A percentile compares a stretch with the other conserved stretches of the same genome.
These are phyloP conservation scores for Aix galericulata DNA, from an alignment of 2,113 vertebrate genomes.

Conservation along the genomic window DNA sequence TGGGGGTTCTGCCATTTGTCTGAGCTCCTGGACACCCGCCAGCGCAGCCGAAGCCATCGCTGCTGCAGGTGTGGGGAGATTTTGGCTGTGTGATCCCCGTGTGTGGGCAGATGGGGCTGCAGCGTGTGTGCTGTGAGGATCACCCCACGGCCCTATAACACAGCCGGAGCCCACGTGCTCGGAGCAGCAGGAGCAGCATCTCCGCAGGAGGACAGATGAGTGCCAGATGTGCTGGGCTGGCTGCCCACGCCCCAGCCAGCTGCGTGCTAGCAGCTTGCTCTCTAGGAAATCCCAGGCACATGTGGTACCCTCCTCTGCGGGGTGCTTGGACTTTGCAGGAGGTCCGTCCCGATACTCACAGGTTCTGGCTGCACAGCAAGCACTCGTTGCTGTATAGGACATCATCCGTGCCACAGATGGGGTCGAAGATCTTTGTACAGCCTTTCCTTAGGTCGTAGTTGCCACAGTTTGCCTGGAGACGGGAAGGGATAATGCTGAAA, in stretches of 20 bases:
- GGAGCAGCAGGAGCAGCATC: not conserved
- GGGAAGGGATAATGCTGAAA: not conserved
- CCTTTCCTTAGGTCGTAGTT: not conserved
- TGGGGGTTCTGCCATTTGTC: not conserved
- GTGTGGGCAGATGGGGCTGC: not conserved
- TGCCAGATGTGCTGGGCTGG: constrained; percentile 50
- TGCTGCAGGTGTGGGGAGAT: not conserved
- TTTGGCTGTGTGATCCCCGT: not conserved
- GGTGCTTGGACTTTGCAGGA: not conserved
- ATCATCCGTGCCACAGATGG: constrained; percentile 82
- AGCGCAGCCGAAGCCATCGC: not conserved
- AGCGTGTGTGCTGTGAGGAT: not conserved
- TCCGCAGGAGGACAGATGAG: not conserved
- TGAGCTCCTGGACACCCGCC: not conserved
- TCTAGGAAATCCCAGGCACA: constrained; percentile 50
- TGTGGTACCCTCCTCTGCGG: rapidly evolving
- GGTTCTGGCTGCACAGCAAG: constrained; percentile 68
- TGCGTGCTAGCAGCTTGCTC: not conserved
- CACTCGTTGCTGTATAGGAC: constrained; percentile 83
- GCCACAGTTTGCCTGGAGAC: constrained; percentile 37
- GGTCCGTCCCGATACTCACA: constrained; percentile 18
- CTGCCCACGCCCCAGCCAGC: constrained; percentile 11
- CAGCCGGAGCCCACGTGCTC: not conserved
- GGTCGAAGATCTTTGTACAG: constrained; percentile 75
- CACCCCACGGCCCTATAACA: rapidly evolving